These are phyloP conservation scores for Andrena trimmerana DNA, from an alignment of 2,888 invertebrate genomes.

Conservation along the genomic window DNA sequence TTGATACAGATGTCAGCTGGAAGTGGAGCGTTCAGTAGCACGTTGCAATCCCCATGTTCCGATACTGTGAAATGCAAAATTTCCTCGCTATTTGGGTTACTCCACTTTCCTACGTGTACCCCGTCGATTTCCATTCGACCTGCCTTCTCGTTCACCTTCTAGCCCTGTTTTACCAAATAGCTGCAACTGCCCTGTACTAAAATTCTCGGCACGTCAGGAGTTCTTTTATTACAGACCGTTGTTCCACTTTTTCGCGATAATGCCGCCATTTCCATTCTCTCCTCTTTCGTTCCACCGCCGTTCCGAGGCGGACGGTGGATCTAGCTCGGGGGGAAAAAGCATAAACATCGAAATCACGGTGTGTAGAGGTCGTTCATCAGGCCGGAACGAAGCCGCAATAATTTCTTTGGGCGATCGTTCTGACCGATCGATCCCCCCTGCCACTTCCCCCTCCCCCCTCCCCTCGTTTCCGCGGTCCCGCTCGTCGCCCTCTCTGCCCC, in stretches of 20 bases:
- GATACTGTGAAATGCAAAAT: background rate
- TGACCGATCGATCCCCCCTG: constrained; percentile 71
- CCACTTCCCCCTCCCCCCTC: constrained; percentile 37
- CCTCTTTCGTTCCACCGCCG: background rate
- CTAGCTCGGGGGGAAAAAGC: constrained; percentile 10
- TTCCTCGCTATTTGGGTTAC: background rate
- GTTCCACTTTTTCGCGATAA: constrained; percentile 37
- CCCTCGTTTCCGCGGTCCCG: background rate
- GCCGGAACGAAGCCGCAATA: constrained; percentile 73
- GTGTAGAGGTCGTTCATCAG: constrained; percentile 68
- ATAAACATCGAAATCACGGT: constrained; percentile 41
- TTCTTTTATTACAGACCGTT: constrained; percentile 39
- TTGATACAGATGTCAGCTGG: background rate
- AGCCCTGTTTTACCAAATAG: background rate
- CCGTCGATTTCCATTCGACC: background rate
- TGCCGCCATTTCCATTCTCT: constrained; percentile 9
- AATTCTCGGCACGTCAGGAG: constrained; percentile 11
- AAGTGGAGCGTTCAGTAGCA: background rate
- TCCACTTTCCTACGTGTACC: constrained; percentile 1
- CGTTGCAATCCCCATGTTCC: constrained; percentile 3
- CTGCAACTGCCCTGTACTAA: background rate
- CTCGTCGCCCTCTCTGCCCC: constrained; percentile 6
- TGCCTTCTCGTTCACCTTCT: background rate
- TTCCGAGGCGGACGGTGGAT: constrained; percentile 1
- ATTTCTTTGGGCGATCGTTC: constrained; percentile 75